Percentiles rank a stretch among this genome's conserved stretches.
phyloP scores from a whole-genome alignment of 2,888 invertebrate species.

The Schizaphis graminum region DNA sequence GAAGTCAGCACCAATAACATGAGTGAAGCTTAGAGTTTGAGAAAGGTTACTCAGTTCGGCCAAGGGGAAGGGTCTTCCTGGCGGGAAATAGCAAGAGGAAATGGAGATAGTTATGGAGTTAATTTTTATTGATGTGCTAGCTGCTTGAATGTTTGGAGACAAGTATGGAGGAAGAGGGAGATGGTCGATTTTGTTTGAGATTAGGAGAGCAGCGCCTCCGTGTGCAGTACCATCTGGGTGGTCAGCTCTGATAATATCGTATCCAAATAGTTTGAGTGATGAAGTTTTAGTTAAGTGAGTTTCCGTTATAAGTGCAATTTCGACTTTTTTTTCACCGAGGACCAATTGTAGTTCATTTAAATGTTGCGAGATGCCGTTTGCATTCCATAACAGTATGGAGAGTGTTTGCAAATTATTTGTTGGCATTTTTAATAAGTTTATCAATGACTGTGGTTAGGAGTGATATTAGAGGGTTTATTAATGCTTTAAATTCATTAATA shows the following conservation, averaged over 20 bases:
- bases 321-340: neutral
- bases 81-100: slow-evolving; percentile 9
- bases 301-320: neutral
- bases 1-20: neutral
- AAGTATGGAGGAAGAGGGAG: too few species aligned
- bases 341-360: slow-evolving; percentile 34
- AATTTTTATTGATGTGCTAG: slow-evolving; percentile 38
- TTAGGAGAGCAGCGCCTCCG: too few species aligned
- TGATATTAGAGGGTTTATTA: slow-evolving; percentile 30
- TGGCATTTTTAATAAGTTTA: neutral
- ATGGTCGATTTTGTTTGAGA: too few species aligned
- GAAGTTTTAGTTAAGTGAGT: slow-evolving; percentile 28
- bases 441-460: slow-evolving; percentile 34
- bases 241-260: too few species aligned
- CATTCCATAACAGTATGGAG: slow-evolving; percentile 7
- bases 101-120: slow-evolving; percentile 28
- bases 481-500: slow-evolving; percentile 37
- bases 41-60: neutral
- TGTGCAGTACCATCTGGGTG: too few species aligned
- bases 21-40: neutral
- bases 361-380: slow-evolving; percentile 7
- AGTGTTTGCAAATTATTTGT: slow-evolving; percentile 14
- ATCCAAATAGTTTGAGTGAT: too few species aligned
- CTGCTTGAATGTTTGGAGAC: neutral
- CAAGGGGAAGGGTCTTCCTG: slow-evolving; percentile 3